phyloP scores from a whole-genome alignment of 2,113 vertebrate genomes.

The Leptodactylus fuscus region DNA sequence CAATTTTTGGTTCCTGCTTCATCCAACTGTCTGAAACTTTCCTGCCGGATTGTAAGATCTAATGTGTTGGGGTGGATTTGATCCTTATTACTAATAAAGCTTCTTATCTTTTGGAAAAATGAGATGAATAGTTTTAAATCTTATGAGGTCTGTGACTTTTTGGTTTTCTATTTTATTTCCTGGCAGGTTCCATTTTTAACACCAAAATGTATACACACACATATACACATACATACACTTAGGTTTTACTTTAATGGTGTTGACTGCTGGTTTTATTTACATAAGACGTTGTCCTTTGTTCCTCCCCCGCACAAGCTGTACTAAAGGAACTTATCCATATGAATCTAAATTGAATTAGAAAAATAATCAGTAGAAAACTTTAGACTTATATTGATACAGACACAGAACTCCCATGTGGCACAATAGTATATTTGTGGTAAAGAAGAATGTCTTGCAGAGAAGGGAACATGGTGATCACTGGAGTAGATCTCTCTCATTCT shows the following conservation, averaged over 20 bases:
- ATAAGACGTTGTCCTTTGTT: neutral
- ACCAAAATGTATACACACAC: neutral
- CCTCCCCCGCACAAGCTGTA: neutral
- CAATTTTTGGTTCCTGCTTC: too few relatives aligned
- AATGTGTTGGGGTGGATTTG: too few relatives aligned
- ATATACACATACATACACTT: neutral
- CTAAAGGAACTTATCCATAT: neutral
- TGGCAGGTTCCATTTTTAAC: too few relatives aligned
- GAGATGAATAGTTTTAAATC: too few relatives aligned
- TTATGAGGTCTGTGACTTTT: neutral
- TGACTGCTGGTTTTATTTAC: neutral
- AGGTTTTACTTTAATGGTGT: neutral
- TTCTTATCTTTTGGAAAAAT: too few relatives aligned
- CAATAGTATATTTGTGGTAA: slow-evolving; percentile 28
- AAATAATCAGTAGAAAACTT: slow-evolving; percentile 26
- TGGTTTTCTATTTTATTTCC: neutral
- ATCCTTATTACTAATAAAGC: too few relatives aligned
- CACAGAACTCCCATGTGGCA: slow-evolving; percentile 2
- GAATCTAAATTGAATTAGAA: neutral
- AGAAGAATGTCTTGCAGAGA: neutral
- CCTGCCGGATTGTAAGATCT: too few relatives aligned
- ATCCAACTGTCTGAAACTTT: too few relatives aligned
- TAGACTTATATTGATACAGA: slow-evolving; percentile 19
- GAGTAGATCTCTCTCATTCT: neutral
- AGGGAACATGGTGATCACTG: neutral